Percentiles rank a stretch among this genome's conserved stretches.
Conservation (phyloP, 53 echinoderm and acorn worm species). For the Holothuria leucospilota region DNA sequence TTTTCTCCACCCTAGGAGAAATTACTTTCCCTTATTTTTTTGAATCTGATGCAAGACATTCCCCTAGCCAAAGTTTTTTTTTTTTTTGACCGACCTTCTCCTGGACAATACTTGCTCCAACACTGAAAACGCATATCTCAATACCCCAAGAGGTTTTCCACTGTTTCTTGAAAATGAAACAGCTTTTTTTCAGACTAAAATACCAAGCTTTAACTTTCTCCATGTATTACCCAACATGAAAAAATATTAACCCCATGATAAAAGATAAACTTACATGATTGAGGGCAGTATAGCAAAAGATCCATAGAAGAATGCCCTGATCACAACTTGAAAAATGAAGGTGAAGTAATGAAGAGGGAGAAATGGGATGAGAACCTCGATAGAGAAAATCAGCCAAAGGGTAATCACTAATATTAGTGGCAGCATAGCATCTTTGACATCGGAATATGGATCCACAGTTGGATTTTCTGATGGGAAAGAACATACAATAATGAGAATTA, state of each 20-base stretch:
- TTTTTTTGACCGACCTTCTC: too few species aligned
- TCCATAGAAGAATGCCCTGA: constrained; percentile 85
- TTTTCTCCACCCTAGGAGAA: too few species aligned
- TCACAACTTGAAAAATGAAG: constrained; percentile 79
- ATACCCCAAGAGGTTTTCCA: too few species aligned
- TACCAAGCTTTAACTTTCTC: background rate
- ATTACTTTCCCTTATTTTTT: too few species aligned
- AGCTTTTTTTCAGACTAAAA: too few species aligned
- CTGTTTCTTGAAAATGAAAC: too few species aligned
- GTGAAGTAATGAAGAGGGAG: constrained; percentile 81
- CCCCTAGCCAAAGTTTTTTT: too few species aligned
- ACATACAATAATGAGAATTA: too few species aligned
- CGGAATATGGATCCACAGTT: constrained; percentile 69
- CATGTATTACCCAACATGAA: background rate
- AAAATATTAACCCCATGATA: background rate
- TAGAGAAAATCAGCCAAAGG: constrained; percentile 72
- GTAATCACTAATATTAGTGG: constrained; percentile 67
- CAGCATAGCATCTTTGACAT: constrained; percentile 73
- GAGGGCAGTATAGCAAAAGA: constrained; percentile 63
- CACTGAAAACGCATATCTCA: too few species aligned
- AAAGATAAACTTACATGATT: constrained; percentile 70
- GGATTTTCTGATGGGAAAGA: constrained; percentile 8
- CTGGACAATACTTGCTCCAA: too few species aligned
- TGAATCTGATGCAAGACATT: too few species aligned
- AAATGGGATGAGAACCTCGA: constrained; percentile 67